These are phyloP conservation scores for Seriola rivoliana DNA, from an alignment of 2,113 vertebrate species.

Conservation along the genomic window DNA sequence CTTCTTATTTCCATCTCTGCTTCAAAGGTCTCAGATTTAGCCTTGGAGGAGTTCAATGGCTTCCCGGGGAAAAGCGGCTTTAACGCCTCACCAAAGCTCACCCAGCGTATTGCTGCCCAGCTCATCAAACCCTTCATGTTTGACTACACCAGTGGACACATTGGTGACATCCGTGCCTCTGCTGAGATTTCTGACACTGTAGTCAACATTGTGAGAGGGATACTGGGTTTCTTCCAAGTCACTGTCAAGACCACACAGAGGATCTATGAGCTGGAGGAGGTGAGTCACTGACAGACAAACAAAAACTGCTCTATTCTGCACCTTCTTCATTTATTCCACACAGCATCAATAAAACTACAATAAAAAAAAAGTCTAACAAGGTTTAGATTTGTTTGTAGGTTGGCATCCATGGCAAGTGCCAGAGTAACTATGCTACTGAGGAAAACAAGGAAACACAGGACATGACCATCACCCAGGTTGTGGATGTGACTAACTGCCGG, in stretches of 20 bases:
- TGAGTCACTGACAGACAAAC: constrained; percentile 1
- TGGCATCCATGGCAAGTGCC: constrained; percentile 83
- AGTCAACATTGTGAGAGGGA: constrained; percentile 86
- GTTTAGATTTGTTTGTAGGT: constrained; percentile 56
- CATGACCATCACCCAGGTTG: constrained; percentile 76
- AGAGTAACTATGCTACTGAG: constrained; percentile 76
- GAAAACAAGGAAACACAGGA: constrained; percentile 64
- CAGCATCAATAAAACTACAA: neutral
- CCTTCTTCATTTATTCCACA: neutral
- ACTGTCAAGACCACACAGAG: constrained; percentile 84
- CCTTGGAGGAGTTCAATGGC: constrained; percentile 83
- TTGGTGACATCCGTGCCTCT: constrained; percentile 72
- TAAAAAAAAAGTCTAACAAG: neutral
- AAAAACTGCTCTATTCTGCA: neutral
- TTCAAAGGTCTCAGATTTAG: constrained; percentile 77
- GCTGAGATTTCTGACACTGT: constrained; percentile 72
- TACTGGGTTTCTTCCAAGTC: constrained; percentile 82
- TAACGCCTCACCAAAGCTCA: constrained; percentile 65
- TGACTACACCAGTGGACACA: constrained; percentile 73
- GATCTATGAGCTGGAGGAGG: constrained; percentile 84
- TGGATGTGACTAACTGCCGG: constrained; percentile 78
- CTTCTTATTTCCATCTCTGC: neutral
- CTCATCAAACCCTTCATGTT: constrained; percentile 81
- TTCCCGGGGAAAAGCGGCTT: constrained; percentile 69
- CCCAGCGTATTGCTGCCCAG: constrained; percentile 66